Evolutionary conservation across 2,113 vertebrate genomes (phyloP).

Genomic region (Sinocyclocheilus anophthalmus): DNA sequence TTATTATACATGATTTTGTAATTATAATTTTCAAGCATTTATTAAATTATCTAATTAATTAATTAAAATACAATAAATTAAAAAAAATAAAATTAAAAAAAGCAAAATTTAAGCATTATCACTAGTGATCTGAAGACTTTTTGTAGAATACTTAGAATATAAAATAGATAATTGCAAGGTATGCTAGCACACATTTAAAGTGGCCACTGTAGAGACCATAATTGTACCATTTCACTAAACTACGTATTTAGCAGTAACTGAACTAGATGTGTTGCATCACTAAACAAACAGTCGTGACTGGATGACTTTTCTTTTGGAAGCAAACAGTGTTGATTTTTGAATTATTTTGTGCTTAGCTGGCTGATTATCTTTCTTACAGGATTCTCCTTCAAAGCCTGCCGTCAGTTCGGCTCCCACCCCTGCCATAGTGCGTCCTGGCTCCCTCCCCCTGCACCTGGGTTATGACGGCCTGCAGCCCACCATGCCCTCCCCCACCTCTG

Average conservation of each 20-base stretch:
- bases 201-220: not conserved
- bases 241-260: not conserved
- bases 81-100: not conserved
- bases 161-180: not conserved
- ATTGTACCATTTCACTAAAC: constrained; percentile 21
- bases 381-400: constrained; percentile 78
- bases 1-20: too few species aligned
- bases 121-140: not conserved
- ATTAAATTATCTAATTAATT: not conserved
- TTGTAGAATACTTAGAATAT: not conserved
- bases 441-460: constrained; percentile 88
- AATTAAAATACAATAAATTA: not conserved
- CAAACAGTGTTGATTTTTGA: not conserved
- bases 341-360: not conserved
- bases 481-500: constrained; percentile 94
- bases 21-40: too few species aligned
- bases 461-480: constrained; percentile 91
- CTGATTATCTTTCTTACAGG: constrained; percentile 60
- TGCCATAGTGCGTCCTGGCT: constrained; percentile 92
- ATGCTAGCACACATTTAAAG: constrained; percentile 14
- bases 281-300: constrained; percentile 22
- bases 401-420: constrained; percentile 88
- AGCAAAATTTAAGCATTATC: not conserved
- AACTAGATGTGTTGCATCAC: constrained; percentile 25
- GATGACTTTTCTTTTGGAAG: not conserved